phyloP scores from a whole-genome alignment of 2,888 invertebrate genomes.

The Portevinia maculata region DNA sequence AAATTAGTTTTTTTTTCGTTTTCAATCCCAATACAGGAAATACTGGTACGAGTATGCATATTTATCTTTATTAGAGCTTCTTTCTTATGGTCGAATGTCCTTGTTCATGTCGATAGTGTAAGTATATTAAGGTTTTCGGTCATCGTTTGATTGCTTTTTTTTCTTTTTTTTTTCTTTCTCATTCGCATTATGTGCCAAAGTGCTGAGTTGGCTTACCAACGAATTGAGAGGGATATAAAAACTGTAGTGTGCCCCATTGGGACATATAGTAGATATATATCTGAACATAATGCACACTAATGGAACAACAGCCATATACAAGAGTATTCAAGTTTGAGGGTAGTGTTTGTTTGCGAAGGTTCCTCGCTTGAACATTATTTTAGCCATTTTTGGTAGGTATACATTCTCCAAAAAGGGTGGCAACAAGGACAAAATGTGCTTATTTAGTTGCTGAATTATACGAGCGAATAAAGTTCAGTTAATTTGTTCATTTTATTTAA shows the following conservation, averaged over 20 bases:
- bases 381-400: too few species aligned
- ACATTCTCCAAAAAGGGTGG: background rate
- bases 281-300: slow-evolving; percentile 54
- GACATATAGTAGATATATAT: slow-evolving; percentile 16
- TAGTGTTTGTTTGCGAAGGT: slow-evolving; percentile 26
- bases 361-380: slow-evolving; percentile 28
- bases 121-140: slow-evolving; percentile 12
- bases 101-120: slow-evolving; percentile 52
- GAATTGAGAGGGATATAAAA: slow-evolving; percentile 49
- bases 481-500: slow-evolving; percentile 44
- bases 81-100: slow-evolving; percentile 41
- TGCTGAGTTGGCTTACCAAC: slow-evolving; percentile 45
- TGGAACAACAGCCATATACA: slow-evolving; percentile 18
- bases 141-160: slow-evolving; percentile 17
- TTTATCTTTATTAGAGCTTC: slow-evolving; percentile 29
- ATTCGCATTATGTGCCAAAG: slow-evolving; percentile 12
- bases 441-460: slow-evolving; percentile 52
- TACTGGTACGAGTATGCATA: slow-evolving; percentile 1
- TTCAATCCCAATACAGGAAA: background rate
- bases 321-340: background rate
- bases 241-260: slow-evolving; percentile 19
- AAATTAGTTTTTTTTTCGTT: slow-evolving; percentile 12
- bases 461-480: slow-evolving; percentile 46
- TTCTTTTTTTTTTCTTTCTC: background rate
- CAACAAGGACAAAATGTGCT: slow-evolving; percentile 10